Conservation (phyloP, 1,140 invertebrate species). For the Lordiphosa clarofinis region DNA sequence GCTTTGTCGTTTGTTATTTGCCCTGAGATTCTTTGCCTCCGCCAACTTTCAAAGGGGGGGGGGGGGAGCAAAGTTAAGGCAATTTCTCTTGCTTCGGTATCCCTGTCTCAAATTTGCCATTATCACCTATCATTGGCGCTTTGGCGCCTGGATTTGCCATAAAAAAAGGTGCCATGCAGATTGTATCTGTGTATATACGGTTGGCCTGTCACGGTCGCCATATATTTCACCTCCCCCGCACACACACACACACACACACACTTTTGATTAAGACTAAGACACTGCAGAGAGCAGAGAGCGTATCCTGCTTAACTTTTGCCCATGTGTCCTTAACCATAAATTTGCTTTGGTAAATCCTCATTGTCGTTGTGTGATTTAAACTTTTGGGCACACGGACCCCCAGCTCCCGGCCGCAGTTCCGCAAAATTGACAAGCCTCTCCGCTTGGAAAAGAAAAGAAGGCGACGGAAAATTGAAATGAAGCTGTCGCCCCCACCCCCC, state of each 20-base stretch:
- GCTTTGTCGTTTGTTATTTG: conserved; percentile 1
- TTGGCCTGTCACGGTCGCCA: conserved; percentile 18
- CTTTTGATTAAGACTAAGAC: conserved; percentile 17
- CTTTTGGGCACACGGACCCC: conserved; percentile 38
- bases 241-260: conserved; percentile 24
- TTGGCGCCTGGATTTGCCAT: conserved; percentile 64
- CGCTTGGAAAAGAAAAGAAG: conserved; percentile 5
- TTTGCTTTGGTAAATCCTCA: conserved; percentile 72
- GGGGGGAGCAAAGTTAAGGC: background rate
- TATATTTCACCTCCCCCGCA: conserved; percentile 41
- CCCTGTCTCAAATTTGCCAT: conserved; percentile 66
- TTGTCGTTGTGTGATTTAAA: conserved; percentile 79
- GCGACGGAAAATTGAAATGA: conserved; percentile 65
- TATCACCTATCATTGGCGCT: conserved; percentile 78
- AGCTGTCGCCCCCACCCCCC: conserved; percentile 10
- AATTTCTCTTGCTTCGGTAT: conserved; percentile 6
- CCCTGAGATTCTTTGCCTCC: conserved; percentile 1
- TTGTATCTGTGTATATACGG: conserved; percentile 31
- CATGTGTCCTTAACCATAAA: conserved; percentile 75
- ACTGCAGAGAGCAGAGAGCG: conserved; percentile 1
- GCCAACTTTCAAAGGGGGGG: conserved; percentile 7
- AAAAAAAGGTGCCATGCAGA: conserved; percentile 54
- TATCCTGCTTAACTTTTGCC: conserved; percentile 66
- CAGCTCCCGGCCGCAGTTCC: too few species aligned
- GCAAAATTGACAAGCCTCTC: conserved; percentile 50